These are phyloP conservation scores for Drosophila cracens DNA, from an alignment of 2,888 invertebrate species.

Conservation along the genomic window DNA sequence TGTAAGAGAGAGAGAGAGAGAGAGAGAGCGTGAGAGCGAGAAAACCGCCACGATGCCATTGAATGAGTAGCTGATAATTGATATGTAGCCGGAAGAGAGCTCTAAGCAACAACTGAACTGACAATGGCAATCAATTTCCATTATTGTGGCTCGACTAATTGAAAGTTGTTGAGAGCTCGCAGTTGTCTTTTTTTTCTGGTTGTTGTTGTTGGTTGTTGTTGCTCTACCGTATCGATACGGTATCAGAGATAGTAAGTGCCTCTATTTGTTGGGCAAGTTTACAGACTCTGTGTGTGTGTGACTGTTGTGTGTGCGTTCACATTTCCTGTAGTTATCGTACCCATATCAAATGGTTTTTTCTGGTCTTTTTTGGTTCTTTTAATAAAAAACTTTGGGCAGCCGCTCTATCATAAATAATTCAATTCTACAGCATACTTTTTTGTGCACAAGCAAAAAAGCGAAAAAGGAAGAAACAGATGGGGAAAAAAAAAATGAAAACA, in stretches of 20 bases:
- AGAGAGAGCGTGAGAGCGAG: background rate
- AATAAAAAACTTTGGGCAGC: constrained; percentile 52
- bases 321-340: constrained; percentile 49
- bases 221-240: constrained; percentile 1
- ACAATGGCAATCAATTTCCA: constrained; percentile 79
- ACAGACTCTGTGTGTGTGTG: constrained; percentile 1
- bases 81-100: constrained; percentile 61
- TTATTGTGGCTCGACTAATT: constrained; percentile 68
- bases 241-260: constrained; percentile 30
- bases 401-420: constrained; percentile 74
- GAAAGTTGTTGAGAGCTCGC: constrained; percentile 63
- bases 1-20: background rate
- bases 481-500: constrained; percentile 31
- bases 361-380: constrained; percentile 1
- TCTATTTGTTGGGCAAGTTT: constrained; percentile 8
- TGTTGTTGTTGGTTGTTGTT: constrained; percentile 1
- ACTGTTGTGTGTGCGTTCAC: constrained; percentile 11
- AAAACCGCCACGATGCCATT: constrained; percentile 1
- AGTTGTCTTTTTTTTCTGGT: background rate
- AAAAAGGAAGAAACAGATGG: constrained; percentile 5
- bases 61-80: constrained; percentile 58
- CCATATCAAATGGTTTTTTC: constrained; percentile 44
- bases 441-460: constrained; percentile 15
- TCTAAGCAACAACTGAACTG: constrained; percentile 45
- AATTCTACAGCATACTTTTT: constrained; percentile 61